Conservation (phyloP, 2,113 vertebrate species). For the Ammospiza caudacuta region DNA sequence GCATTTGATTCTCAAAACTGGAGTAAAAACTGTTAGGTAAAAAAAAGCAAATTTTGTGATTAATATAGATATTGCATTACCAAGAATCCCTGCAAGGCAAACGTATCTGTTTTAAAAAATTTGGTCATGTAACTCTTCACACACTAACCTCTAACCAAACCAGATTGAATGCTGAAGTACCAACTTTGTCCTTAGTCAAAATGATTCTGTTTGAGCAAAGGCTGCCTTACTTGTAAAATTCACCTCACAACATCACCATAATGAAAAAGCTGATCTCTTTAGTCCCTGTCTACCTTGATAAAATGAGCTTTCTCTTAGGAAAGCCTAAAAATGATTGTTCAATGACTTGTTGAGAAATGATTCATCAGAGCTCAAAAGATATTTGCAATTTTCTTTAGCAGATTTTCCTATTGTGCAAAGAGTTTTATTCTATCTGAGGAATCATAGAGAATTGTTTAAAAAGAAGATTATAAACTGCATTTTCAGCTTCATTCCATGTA, state of each 20-base stretch:
- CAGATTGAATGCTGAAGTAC: neutral
- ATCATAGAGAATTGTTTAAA: neutral
- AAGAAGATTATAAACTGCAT: neutral
- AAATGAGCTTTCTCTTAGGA: neutral
- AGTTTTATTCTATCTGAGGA: neutral
- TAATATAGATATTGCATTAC: neutral
- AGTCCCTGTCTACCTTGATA: neutral
- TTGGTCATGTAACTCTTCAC: neutral
- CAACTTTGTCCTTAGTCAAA: neutral
- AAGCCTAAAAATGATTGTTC: neutral
- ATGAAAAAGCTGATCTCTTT: neutral
- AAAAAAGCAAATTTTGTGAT: neutral
- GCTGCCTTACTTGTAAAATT: neutral
- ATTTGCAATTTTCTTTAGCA: neutral
- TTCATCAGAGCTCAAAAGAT: neutral
- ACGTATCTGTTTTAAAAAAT: neutral
- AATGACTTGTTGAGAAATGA: neutral
- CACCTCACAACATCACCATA: neutral
- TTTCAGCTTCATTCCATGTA: conserved; percentile 17
- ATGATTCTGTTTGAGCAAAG: neutral
- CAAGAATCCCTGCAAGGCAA: neutral
- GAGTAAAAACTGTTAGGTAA: neutral
- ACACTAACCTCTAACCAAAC: neutral
- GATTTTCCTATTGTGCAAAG: neutral
- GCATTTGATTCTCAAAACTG: neutral